Evolutionary conservation across 1,140 invertebrate genomes (phyloP), one percentile per base, ranked within the genome.

Genomic region (Bradysia coprophila): DNA sequence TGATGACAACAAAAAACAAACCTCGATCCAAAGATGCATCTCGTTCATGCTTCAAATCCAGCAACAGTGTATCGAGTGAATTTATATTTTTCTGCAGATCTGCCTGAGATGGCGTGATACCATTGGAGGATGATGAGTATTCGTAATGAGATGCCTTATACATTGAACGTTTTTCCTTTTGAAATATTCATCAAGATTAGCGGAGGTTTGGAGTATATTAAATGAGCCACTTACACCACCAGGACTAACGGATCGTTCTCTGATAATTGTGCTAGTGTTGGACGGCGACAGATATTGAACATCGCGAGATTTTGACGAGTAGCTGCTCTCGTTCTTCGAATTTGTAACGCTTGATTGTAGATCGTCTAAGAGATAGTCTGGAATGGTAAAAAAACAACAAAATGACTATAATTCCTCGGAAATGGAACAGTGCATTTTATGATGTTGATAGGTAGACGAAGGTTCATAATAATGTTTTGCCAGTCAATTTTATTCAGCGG

Each of bases 21-120:
- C 49, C 46, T 44, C 43, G 46, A 23, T 47, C 45, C 42, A 38
- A 52, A 15, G 51, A 56, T 3, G 49, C 51, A 42, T 58, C 49
- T 4, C 60, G 52, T 43, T 59, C 66, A 52, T 68, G 65, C 49
- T 69, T 66, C 41, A 69, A 48, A 49, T 69, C 67, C 48, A 67
- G 64, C 20, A 69, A 49, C 37, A 69, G 45, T 13, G 62, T 65
- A 52, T 69, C 67, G 44, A 69, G 53, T 48, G 69, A 63, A 56
- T 67, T 67, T 42, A 68, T 65, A 45, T 66, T 69, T 47, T 64
- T 63, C 47, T 66, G 62, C 43, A 43, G 20, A 11, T 46, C 22
- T 19, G n/a, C 15, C 22, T 24, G 38, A 34, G 32, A 32, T n/a
- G n/a, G 9, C 5, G 16, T 22, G 10, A 10, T 28, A 24, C 36